Conservation (phyloP, 2,797 vertebrate genomes). For the Alcedo atthis region DNA sequence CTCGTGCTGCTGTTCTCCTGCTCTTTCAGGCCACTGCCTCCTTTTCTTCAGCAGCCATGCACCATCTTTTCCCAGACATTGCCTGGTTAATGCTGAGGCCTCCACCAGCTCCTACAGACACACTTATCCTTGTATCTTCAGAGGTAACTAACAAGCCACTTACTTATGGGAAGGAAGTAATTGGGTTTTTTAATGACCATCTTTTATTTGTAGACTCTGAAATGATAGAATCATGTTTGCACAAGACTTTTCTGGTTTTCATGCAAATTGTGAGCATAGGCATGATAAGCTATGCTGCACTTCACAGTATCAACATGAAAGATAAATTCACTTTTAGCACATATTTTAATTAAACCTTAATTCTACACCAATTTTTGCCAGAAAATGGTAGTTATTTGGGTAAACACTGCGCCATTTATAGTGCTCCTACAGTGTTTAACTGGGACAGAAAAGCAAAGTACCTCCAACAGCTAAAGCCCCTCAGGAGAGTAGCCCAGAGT, state of each 20-base stretch:
- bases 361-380: neutral
- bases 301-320: neutral
- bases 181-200: neutral
- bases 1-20: neutral
- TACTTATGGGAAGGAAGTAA: slow-evolving; percentile 6
- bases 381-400: neutral
- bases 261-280: neutral
- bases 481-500: neutral
- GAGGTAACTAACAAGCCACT: slow-evolving; percentile 31
- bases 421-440: neutral
- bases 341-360: neutral
- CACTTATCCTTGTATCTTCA: neutral
- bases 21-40: neutral
- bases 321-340: neutral
- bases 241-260: neutral
- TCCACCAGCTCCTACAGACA: neutral
- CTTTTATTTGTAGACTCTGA: slow-evolving; percentile 1
- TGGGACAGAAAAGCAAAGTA: neutral
- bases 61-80: neutral
- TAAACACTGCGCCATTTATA: neutral
- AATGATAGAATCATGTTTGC: neutral
- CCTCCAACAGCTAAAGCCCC: neutral
- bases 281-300: neutral
- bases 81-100: neutral
- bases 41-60: neutral